Base-by-base conservation (phyloP, 1,140 invertebrate species). In the Calycopis cecrops region DNA sequence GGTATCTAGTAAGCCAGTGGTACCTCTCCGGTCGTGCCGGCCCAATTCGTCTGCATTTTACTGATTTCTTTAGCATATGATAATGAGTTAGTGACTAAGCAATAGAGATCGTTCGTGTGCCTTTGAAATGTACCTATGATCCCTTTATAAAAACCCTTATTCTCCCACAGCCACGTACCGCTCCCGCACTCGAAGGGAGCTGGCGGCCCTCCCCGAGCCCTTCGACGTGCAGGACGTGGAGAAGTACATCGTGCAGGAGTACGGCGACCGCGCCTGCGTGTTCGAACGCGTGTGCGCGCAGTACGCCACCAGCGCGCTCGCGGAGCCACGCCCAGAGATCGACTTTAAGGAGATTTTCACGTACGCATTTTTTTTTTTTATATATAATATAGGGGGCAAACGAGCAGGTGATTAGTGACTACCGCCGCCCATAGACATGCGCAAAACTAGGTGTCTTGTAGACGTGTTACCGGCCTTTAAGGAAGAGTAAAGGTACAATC, bases 341-440 rank as follows among this genome's bases (percentile, higher is more conserved):
- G 90, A 93, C 78, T 93, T 92, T 92, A 74, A 89, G 56, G 88
- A 90, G 52, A 86, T 94, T 21, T 92, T 93, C 78, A 92, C 91
- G 92, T 93, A 86, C 48, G 48, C 42, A 21, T 48, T 50, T n/a
- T n/a, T 28, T 28, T 28, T 3, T 28, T 28, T 28, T 28, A n/a
- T n/a, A n/a, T n/a, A n/a, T n/a, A n/a, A n/a, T n/a, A n/a, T n/a
- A n/a, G n/a, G n/a, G n/a, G n/a, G n/a, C n/a, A n/a, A n/a, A n/a
- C n/a, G n/a, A n/a, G n/a, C n/a, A n/a, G n/a, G n/a, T n/a, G n/a
- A n/a, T n/a, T n/a, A n/a, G n/a, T n/a, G n/a, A n/a, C n/a, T n/a
- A n/a, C n/a, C n/a, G n/a, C n/a, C n/a, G n/a, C n/a, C n/a, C n/a
- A n/a, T n/a, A n/a, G n/a, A n/a, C n/a, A n/a, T n/a, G n/a, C n/a